Evolutionary conservation across 2,888 invertebrate genomes (phyloP), one percentile per base, ranked within the genome.

Genomic region (Podotricha telesiphe): DNA sequence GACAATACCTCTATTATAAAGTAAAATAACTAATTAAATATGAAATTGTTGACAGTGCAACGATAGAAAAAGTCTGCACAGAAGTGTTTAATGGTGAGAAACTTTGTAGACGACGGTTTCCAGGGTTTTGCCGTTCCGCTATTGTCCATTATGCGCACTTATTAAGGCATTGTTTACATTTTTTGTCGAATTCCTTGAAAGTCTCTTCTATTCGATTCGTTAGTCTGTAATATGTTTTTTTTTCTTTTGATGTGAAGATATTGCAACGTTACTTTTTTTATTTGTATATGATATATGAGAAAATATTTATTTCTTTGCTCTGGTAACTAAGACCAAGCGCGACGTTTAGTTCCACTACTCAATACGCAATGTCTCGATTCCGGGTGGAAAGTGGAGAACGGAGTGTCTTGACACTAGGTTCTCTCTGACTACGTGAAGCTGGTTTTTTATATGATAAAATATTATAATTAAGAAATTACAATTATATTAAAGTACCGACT

Each of bases 11-110:
- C 42, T 8, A 58, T 67, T 61, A 67, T 17, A 62, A 62, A 62
- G 62, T 62, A 62, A 62, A 62, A 62, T 62, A 22, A 48, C 48
- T 48, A 62, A 48, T 62, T 62, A 62, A 48, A 2, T 48, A 62
- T 50, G 50, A 62, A 19, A 50, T 48, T 62, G 37, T 50, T 62
- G 19, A 48, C 19, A 48, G 50, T 34, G 3, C 20, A 50, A 19
- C 22, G 51, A 59, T 45, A 42, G 51, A 67, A 61, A 61, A 67
- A 61, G 11, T 22, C 19, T 37, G 20, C 42, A 22, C 17, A 58
- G 68, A 71, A 71, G 53, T 68, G 68, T 68, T 65, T 50, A 69
- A 69, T 58, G 63, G 58, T 71, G 71, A 55, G 71, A 71, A 70
- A 66, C 62, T 53, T 47, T 28, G 65, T 37, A 19, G 50, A 56